phyloP scores from a whole-genome alignment of 2,113 vertebrate species.

The Helogale parvula region DNA sequence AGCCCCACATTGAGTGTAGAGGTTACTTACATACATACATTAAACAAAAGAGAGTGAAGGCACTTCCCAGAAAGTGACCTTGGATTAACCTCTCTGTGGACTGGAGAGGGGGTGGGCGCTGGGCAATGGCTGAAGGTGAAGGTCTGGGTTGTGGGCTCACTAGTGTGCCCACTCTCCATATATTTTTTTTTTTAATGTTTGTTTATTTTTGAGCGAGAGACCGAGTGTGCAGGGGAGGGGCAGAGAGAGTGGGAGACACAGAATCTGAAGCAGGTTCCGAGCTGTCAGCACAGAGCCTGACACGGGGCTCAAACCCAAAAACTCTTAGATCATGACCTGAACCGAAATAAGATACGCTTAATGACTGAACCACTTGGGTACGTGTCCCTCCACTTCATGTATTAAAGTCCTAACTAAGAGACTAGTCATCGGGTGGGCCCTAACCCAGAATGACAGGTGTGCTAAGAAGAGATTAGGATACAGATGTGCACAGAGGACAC shows the following conservation, averaged over 20 bases:
- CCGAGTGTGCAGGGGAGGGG: too few relatives aligned
- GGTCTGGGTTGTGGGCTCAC: not conserved
- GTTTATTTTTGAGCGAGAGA: too few relatives aligned
- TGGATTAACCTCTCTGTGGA: not conserved
- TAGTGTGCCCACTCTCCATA: not conserved
- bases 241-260: too few relatives aligned
- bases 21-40: not conserved
- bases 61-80: not conserved
- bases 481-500: accelerated
- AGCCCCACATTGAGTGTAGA: not conserved
- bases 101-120: not conserved
- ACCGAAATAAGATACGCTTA: too few relatives aligned
- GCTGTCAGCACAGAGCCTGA: too few relatives aligned
- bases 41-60: not conserved
- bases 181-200: too few relatives aligned
- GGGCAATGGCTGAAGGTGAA: not conserved
- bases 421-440: not conserved
- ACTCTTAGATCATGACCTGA: too few relatives aligned
- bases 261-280: too few relatives aligned
- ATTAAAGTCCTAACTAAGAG: not conserved
- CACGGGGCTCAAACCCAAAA: too few relatives aligned
- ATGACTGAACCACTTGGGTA: too few relatives aligned
- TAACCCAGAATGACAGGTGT: not conserved
- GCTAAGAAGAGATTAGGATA: not conserved
- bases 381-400: not conserved